Base-by-base conservation (phyloP, 2,113 vertebrate genomes). In the Phaethornis superciliosus region DNA sequence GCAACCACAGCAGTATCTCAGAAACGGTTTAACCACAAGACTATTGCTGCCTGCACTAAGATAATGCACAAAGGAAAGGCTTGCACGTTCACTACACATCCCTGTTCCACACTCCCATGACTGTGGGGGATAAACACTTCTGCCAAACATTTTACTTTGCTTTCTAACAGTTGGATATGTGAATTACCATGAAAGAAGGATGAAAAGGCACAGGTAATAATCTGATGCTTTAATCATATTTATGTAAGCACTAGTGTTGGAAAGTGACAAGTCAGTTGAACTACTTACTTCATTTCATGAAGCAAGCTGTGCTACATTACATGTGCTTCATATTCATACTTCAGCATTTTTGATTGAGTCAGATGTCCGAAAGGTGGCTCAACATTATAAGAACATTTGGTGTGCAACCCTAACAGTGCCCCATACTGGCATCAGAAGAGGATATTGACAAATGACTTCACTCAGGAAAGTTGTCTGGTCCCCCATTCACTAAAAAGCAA, bases 331-430 rank as follows among this genome's bases (percentile, higher is more conserved):
- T 65, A 77, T 54, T 85, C 68, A 27, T 7, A 68, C 24, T 44
- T 15, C 2, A 10, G 42, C 14, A 0, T 32, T 74, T 85, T 71
- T 0, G 0, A 52, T 3, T 15, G 69, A 78, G 71, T 32, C 63
- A 60, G 60, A 64, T 59, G 49, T 72, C 54, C 85, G 81, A 91
- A 85, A 88, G 47, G 65, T 85, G 54, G 47, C 85, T 93, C 63
- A 94, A 78, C 56, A 49, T 33, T 69, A 10, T 49, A 90, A 86
- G 63, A 82, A 92, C 84, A 12, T 89, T 64, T 69, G 19, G 58
- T 81, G 52, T 40, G 20, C 76, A 60, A 90, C 54, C 56, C 60
- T 56, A 94, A 33, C 64, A 85, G 83, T 2, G 5, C 5, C 65
- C 11, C 60, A 59, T 74, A 51, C 7, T 72, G 85, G 72, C 3